Evolutionary conservation across 1,140 invertebrate species (phyloP), one percentile per base, ranked within the genome.

Genomic region (Drosophila teissieri): DNA sequence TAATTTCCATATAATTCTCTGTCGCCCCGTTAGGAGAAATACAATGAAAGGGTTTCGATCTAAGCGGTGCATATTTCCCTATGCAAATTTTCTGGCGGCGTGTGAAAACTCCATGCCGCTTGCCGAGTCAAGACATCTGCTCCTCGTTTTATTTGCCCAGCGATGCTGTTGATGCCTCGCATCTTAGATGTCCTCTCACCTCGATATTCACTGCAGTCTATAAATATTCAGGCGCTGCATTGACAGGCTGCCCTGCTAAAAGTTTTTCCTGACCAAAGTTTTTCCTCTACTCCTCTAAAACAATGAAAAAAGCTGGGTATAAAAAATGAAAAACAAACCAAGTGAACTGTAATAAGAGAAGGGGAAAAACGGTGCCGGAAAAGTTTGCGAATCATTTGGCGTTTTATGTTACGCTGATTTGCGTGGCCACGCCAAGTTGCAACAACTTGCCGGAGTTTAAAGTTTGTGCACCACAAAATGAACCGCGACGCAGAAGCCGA

Each of bases 1-100:
- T 85, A 85, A 85, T 81, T 86, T 85, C 46, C 81, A 85, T 70
- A 84, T 84, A 85, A 84, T 80, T 84, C 80, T 85, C 65, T 85
- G 80, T 84, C 80, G 78, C 56, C 61, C 80, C 55, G 34, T 76
- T 76, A 65, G 61, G 78, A 73, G 72, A 70, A 70, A 56, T 36
- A 68, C 58, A 68, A 70, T 49, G 27, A 72, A 72, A 72, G 68
- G 68, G 68, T 70, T 70, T 67, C 55, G 46, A 49, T 61, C 5
- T 6, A 12, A 11, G n/a, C n/a, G 8, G 14, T 15, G 46, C 40
- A 31, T 39, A 34, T 64, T 53, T 52, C 36, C 36, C 56, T 79
- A 83, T 84, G 80, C 80, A 84, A 84, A 84, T 84, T 61, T 61
- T 57, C 27, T 24, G 27, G 27, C 42, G 73, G 76, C 80, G 80